These are phyloP conservation scores for Chironomus riparius DNA, from an alignment of 2,888 invertebrate species.

Conservation along the genomic window DNA sequence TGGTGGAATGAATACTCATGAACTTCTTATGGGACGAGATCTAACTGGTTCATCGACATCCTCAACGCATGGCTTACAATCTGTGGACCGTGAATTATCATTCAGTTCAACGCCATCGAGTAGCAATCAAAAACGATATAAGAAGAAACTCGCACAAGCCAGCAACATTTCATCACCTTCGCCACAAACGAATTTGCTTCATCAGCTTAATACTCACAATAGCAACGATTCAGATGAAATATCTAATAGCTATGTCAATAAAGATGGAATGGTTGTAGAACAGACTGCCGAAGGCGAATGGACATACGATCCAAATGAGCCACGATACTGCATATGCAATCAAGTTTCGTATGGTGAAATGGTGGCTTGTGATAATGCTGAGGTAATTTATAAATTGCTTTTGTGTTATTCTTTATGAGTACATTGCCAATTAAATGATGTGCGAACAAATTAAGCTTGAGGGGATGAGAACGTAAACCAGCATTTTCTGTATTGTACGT, in stretches of 20 bases:
- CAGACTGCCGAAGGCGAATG: conserved; percentile 63
- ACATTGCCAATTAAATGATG: too few relatives aligned
- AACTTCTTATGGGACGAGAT: conserved; percentile 61
- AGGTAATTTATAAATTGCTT: conserved; percentile 47
- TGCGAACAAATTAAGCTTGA: too few relatives aligned
- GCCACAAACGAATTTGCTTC: conserved; percentile 34
- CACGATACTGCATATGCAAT: conserved; percentile 91
- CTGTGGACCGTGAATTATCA: conserved; percentile 52
- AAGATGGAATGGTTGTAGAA: conserved; percentile 39
- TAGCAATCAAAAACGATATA: conserved; percentile 51
- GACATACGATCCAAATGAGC: conserved; percentile 94
- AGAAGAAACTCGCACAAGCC: conserved; percentile 44
- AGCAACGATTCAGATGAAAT: conserved; percentile 30
- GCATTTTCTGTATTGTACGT: too few relatives aligned
- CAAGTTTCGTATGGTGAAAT: conserved; percentile 97
- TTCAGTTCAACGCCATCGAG: conserved; percentile 38
- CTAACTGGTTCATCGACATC: conserved; percentile 41
- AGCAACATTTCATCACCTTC: conserved; percentile 29
- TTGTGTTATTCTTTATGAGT: not conserved
- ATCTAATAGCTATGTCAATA: conserved; percentile 31
- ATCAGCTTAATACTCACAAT: conserved; percentile 34
- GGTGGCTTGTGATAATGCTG: conserved; percentile 98
- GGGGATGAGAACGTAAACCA: too few relatives aligned
- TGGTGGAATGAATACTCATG: conserved; percentile 50
- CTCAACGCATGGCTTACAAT: conserved; percentile 60